Conservation (phyloP, 2,888 invertebrate species). For the Drosophila macrothrix region DNA sequence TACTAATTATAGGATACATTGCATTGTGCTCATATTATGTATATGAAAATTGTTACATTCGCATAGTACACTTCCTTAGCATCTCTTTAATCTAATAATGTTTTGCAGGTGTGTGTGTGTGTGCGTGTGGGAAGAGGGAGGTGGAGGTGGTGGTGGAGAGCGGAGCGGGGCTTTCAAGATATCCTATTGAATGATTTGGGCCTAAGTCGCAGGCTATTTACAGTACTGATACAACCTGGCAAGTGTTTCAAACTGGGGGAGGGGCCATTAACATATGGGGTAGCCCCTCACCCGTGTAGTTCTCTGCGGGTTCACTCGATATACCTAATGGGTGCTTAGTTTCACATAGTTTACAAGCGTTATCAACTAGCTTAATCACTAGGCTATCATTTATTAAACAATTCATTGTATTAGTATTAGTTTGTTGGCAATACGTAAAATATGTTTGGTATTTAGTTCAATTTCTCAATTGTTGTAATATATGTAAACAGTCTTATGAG, state of each 20-base stretch:
- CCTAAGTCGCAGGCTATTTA: conserved; percentile 61
- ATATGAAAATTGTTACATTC: conserved; percentile 64
- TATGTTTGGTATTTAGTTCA: conserved; percentile 39
- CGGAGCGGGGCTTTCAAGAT: background rate
- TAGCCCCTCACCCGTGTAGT: conserved; percentile 37
- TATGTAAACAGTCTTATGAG: conserved; percentile 78
- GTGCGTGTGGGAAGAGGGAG: background rate
- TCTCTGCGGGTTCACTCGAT: conserved; percentile 65
- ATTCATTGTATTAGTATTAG: conserved; percentile 44
- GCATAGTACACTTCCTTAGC: conserved; percentile 45
- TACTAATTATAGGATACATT: conserved; percentile 83
- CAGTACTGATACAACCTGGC: conserved; percentile 78
- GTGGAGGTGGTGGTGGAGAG: background rate
- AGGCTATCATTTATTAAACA: conserved; percentile 33
- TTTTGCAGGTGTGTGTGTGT: background rate
- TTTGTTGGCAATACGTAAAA: conserved; percentile 54
- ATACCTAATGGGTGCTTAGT: conserved; percentile 78
- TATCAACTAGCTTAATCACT: conserved; percentile 45
- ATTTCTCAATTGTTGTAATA: conserved; percentile 20
- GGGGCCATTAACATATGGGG: conserved; percentile 47
- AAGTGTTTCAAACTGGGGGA: conserved; percentile 62
- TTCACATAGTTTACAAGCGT: conserved; percentile 63
- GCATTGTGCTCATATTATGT: conserved; percentile 80
- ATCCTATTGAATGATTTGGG: conserved; percentile 12
- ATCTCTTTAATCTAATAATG: conserved; percentile 1